Conservation (phyloP, 2,113 vertebrate genomes). For the Micromys minutus region DNA sequence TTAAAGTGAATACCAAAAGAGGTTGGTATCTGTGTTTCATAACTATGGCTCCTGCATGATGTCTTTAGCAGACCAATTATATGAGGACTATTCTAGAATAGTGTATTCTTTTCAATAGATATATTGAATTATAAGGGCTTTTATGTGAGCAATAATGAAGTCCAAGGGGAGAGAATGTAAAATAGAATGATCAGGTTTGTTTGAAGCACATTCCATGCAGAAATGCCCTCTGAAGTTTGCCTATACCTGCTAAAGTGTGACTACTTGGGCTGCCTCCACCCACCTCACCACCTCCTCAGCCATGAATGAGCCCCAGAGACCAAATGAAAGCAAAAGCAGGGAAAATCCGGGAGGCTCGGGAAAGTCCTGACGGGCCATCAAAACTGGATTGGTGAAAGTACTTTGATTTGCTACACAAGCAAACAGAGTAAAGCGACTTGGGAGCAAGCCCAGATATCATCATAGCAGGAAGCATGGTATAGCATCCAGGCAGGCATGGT, state of each 20-base stretch:
- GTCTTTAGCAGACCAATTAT: neutral
- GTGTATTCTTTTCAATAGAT: neutral
- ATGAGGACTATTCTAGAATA: neutral
- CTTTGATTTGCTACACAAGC: neutral
- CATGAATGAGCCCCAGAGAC: neutral
- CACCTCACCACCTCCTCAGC: neutral
- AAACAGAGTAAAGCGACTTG: neutral
- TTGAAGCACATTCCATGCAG: neutral
- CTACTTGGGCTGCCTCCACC: neutral
- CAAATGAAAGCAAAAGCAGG: neutral
- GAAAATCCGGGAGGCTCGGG: neutral
- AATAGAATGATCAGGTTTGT: neutral
- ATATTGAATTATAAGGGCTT: neutral
- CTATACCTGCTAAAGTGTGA: neutral
- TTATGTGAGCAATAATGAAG: neutral
- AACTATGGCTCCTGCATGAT: neutral
- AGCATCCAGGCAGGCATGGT: too few relatives aligned
- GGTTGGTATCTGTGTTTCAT: neutral
- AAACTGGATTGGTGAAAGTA: neutral
- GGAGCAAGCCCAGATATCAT: neutral
- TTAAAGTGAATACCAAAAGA: neutral
- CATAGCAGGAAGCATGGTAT: too few relatives aligned
- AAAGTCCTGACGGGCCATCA: neutral
- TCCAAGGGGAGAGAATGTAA: neutral
- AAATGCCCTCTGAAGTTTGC: neutral